These are phyloP conservation scores for Leucopsar rothschildi DNA, from an alignment of 2,113 vertebrate species.

Conservation along the genomic window DNA sequence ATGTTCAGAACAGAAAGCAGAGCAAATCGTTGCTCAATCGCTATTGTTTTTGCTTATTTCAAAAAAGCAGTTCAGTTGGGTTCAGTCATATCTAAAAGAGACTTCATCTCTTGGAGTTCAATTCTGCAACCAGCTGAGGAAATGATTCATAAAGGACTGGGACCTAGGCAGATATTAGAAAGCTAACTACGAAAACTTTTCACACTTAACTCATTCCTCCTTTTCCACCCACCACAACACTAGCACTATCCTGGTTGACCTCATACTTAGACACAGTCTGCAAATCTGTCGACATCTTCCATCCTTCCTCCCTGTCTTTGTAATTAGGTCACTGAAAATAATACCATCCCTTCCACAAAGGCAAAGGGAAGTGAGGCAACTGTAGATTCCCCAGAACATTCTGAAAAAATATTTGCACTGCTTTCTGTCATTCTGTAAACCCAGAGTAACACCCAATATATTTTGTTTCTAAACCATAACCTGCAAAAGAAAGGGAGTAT, in stretches of 20 bases:
- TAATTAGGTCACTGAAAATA: background rate
- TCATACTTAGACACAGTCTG: background rate
- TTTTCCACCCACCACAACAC: background rate
- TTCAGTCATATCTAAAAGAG: constrained; percentile 31
- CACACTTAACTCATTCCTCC: background rate
- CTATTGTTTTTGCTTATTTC: constrained; percentile 46
- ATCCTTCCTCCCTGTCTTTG: background rate
- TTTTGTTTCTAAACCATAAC: background rate
- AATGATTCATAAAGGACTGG: background rate
- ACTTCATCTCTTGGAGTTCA: background rate
- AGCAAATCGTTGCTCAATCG: constrained; percentile 27
- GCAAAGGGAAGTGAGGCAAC: background rate
- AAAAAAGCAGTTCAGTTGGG: constrained; percentile 10
- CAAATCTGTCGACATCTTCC: background rate
- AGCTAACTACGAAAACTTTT: background rate
- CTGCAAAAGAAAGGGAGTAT: background rate
- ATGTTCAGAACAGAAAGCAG: constrained; percentile 45
- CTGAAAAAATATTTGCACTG: background rate
- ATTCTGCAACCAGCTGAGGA: background rate
- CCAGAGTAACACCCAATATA: background rate
- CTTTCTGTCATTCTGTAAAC: background rate
- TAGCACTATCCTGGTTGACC: background rate
- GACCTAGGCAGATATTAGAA: background rate
- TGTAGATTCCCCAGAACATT: background rate
- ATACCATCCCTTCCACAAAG: background rate